phyloP scores from a whole-genome alignment of 1,140 invertebrate genomes.

The Bathynomus jamesi region DNA sequence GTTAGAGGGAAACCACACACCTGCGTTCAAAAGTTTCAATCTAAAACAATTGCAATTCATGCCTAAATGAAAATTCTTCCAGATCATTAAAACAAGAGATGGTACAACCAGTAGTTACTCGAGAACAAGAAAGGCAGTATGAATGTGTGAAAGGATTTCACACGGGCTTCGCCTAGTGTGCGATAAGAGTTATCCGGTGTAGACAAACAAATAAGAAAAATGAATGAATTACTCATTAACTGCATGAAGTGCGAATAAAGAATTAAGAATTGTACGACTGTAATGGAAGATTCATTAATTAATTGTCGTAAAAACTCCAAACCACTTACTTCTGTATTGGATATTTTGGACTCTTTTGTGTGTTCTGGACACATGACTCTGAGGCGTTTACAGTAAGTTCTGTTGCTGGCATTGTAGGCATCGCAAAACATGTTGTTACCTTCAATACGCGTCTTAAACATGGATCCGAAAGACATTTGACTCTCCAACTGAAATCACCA shows the following conservation, averaged over 20 bases:
- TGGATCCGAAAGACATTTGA: constrained; percentile 90
- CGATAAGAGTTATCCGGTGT: too few relatives aligned
- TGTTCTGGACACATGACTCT: constrained; percentile 96
- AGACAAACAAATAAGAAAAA: too few relatives aligned
- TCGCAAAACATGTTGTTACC: constrained; percentile 97
- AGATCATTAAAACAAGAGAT: too few relatives aligned
- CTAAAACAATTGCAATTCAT: constrained; percentile 1
- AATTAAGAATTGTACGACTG: too few relatives aligned
- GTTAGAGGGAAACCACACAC: constrained; percentile 87
- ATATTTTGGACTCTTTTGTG: constrained; percentile 87
- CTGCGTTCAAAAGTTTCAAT: constrained; percentile 40
- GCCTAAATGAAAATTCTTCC: too few relatives aligned
- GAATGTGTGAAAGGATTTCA: too few relatives aligned
- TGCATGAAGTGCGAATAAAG: too few relatives aligned
- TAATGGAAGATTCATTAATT: too few relatives aligned
- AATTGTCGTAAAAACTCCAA: neutral
- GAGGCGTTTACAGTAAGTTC: constrained; percentile 92
- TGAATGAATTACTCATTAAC: too few relatives aligned
- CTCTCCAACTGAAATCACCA: constrained; percentile 74
- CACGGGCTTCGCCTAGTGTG: too few relatives aligned
- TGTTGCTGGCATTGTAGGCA: constrained; percentile 79
- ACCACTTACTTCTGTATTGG: constrained; percentile 20
- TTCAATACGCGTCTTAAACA: constrained; percentile 88
- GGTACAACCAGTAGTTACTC: too few relatives aligned
- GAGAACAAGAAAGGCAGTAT: too few relatives aligned